Evolutionary conservation across 2,113 vertebrate species (phyloP), one percentile per base, ranked within the genome.

Genomic region (Crotalus tigris): DNA sequence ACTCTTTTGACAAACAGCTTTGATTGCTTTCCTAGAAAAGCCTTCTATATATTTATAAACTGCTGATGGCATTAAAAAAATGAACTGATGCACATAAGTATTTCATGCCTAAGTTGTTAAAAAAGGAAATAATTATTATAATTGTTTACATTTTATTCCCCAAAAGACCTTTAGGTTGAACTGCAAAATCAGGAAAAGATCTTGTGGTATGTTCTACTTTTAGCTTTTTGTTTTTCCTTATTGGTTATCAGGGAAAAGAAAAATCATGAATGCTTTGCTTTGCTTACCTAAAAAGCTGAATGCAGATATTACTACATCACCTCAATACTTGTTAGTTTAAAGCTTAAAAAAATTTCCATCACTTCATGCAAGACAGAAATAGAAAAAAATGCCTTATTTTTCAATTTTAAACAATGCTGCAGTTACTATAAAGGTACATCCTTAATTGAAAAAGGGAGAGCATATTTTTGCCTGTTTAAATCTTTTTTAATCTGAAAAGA

Each of bases 21-120:
- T 92, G 58, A 94, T 51, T 92, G 90, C 13, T n/a, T 92, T 64
- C 69, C 10, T 94, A 61, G 88, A 94, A 93, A 19, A 59, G 92
- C 33, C 8, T 85, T 1, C 51, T 21, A 29, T 90, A 1, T 81
- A 93, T 29, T 95, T 91, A 95, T 64, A 11, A 93, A 92, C 26
- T 91, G 85, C 44, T 94, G 59, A 94, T 89, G 91, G 57, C 55
- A 93, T 93, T 88, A 29, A 92, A 89, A 93, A 93, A 86, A 81
- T 85, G 69, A 89, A 86, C 44, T 54, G 69, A 86, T 8, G 33
- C 91, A 90, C 24, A 29, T 46, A 86, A 94, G 86, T 69, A 29
- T 87, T 49, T 92, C 46, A 93, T 90, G 57, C 64, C 49, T 92
- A 81, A 94, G 8, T 39, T 87, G 75, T 90, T 92, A 69, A 46